phyloP scores from a whole-genome alignment of 2,113 vertebrate species.

The Mormyrus iriodes region DNA sequence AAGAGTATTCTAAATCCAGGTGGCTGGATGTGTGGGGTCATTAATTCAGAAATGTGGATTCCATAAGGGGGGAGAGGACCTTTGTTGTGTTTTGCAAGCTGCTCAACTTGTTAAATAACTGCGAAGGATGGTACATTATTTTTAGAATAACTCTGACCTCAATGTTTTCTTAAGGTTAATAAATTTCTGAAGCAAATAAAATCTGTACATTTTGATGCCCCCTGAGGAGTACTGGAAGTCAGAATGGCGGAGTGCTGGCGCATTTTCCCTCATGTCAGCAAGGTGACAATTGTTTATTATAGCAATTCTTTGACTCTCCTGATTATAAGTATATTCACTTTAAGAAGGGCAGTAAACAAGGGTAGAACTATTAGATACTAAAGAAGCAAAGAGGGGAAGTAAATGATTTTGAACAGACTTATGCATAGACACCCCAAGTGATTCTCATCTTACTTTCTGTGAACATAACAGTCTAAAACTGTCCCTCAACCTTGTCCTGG shows the following conservation, averaged over 20 bases:
- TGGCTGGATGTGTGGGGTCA: not conserved
- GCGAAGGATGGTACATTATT: not conserved
- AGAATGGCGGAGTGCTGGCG: not conserved
- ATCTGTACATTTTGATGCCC: not conserved
- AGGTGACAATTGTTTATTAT: not conserved
- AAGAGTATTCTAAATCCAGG: not conserved
- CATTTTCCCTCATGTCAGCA: not conserved
- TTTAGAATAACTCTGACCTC: not conserved
- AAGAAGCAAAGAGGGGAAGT: not conserved
- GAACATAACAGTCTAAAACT: not conserved
- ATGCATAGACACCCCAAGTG: not conserved
- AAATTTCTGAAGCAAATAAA: not conserved
- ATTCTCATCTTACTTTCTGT: not conserved
- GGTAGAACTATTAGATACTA: not conserved
- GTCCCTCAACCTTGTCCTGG: not conserved
- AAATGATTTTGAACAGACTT: not conserved
- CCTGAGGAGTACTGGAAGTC: not conserved
- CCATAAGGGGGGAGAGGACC: not conserved
- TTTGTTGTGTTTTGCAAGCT: not conserved
- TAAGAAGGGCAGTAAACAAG: not conserved
- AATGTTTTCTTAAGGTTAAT: not conserved
- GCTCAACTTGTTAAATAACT: not conserved
- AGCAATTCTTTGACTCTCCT: not conserved
- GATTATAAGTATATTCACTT: not conserved
- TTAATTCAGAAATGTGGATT: constrained; percentile 1